These are phyloP conservation scores for Phenacoccus solenopsis DNA, from an alignment of 1,140 invertebrate genomes.

Conservation along the genomic window DNA sequence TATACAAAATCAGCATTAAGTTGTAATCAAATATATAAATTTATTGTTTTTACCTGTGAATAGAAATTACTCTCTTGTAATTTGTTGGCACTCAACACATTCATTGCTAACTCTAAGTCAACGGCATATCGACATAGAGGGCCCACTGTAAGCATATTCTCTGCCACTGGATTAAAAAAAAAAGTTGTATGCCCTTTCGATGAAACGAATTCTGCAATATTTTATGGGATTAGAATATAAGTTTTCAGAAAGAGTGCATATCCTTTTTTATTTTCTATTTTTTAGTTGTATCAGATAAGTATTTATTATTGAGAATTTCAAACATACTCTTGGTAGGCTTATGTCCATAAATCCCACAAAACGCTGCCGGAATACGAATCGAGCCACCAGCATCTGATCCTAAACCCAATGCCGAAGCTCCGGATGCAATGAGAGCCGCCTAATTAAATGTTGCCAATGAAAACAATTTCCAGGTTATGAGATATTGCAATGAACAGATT, in stretches of 20 bases:
- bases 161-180: background rate
- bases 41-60: background rate
- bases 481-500: background rate
- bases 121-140: conserved; percentile 23
- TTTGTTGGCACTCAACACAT: background rate
- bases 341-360: conserved; percentile 77
- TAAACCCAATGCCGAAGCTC: conserved; percentile 62
- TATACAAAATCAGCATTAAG: background rate
- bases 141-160: conserved; percentile 19
- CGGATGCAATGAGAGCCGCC: conserved; percentile 53
- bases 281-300: no score
- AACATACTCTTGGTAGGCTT: conserved; percentile 57
- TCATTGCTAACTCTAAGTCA: conserved; percentile 22
- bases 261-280: background rate
- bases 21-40: background rate
- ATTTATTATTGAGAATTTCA: no score
- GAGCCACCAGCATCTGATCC: conserved; percentile 80
- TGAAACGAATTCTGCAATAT: background rate
- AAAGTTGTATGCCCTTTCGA: background rate
- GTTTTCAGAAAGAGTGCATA: no score
- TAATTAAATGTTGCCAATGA: conserved; percentile 29
- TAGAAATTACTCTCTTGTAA: background rate
- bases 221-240: background rate
- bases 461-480: background rate
- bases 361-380: conserved; percentile 69